These are phyloP conservation scores for Gymnobelideus leadbeateri DNA, from an alignment of 2,113 vertebrate genomes.

Conservation along the genomic window DNA sequence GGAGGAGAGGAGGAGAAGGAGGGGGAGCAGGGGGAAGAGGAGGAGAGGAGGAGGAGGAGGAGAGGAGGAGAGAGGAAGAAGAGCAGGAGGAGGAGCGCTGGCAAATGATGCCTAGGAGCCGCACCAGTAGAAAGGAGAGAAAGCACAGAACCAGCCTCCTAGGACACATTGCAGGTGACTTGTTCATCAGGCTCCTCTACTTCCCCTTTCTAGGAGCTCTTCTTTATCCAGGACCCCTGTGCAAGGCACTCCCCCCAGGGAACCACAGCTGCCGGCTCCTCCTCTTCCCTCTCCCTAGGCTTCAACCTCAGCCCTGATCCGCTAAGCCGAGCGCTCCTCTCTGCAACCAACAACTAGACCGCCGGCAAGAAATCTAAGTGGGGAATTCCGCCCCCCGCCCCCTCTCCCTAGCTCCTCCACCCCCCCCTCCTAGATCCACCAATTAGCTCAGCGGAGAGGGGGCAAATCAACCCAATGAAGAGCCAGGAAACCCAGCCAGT, in stretches of 20 bases:
- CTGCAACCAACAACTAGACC: conserved; percentile 41
- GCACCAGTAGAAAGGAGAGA: not conserved
- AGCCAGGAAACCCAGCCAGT: conserved; percentile 33
- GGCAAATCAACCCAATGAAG: conserved; percentile 69
- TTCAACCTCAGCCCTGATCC: not conserved
- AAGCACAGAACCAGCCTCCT: not conserved
- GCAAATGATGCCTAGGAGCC: conserved; percentile 49
- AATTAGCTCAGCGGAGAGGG: conserved; percentile 72
- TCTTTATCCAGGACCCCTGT: not conserved
- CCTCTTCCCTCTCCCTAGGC: not conserved
- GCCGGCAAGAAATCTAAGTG: conserved; percentile 61
- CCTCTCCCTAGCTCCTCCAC: not conserved
- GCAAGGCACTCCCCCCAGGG: not conserved
- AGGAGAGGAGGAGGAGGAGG: not conserved
- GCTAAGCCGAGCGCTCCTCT: conserved; percentile 7
- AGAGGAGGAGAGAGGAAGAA: not conserved
- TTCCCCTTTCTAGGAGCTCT: not conserved
- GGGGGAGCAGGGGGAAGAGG: not conserved
- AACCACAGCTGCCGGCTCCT: not conserved
- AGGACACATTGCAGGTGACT: conserved; percentile 22
- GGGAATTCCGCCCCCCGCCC: conserved; percentile 65
- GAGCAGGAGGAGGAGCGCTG: conserved; percentile 44
- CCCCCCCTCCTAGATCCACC: conserved; percentile 57
- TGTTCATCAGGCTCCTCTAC: not conserved
- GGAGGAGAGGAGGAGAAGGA: not conserved